phyloP scores from a whole-genome alignment of 2,113 vertebrate genomes.

The Diphyllodes magnificus region DNA sequence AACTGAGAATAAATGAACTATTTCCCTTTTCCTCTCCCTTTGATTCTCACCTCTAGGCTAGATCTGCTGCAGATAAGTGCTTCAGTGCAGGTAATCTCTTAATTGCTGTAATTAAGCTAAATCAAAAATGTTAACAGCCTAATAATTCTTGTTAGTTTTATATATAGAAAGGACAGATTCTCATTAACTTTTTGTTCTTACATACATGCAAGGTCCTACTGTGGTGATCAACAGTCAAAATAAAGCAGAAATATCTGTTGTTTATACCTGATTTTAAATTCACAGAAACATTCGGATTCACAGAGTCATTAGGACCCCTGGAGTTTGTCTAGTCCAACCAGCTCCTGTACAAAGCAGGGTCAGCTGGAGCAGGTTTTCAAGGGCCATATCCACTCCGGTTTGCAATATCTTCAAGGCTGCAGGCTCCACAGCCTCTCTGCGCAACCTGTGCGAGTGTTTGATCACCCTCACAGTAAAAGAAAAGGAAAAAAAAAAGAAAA shows the following conservation, averaged over 20 bases:
- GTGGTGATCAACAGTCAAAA: not conserved
- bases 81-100: constrained; percentile 25
- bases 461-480: not conserved
- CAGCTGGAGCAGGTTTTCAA: not conserved
- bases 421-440: not conserved
- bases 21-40: not conserved
- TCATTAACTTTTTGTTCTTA: not conserved
- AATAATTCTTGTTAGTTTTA: constrained; percentile 25
- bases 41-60: constrained; percentile 12
- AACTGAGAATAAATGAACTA: not conserved
- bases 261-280: not conserved
- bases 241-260: not conserved
- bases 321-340: not conserved
- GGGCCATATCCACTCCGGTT: not conserved
- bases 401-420: not conserved
- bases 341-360: not conserved
- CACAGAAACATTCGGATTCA: not conserved
- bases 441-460: not conserved
- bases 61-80: not conserved
- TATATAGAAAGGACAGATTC: not conserved
- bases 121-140: constrained; percentile 36
- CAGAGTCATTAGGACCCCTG: not conserved
- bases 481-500: not conserved
- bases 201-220: not conserved
- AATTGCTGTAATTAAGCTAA: constrained; percentile 46